Base-by-base conservation (phyloP, 2,888 invertebrate genomes). In the Muscina levida region DNA sequence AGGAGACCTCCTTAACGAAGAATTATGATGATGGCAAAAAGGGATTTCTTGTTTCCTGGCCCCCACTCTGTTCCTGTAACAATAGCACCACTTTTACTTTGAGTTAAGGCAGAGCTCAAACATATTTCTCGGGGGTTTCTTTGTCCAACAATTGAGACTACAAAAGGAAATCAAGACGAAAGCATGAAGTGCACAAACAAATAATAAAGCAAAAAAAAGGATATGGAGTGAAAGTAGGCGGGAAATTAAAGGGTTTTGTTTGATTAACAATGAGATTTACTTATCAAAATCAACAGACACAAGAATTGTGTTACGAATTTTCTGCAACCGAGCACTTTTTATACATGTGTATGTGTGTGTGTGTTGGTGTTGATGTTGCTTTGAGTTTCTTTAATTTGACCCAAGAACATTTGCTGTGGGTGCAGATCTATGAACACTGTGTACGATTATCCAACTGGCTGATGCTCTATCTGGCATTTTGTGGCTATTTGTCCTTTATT, bases 1-100 rank as follows among this genome's bases (percentile, higher is more conserved):
- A 68, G 59, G 44, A 72, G 53, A 46, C 42, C 26, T 46, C 15
- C 53, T 77, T 72, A 77, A 72, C 67, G 59, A 67, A 59, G 67
- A 77, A 72, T 62, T 72, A 68, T 72, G 42, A 67, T 59, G 59
- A 53, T 62, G 62, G 62, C 37, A 51, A 53, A 62, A 42, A 17
- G 15, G 53, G 42, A 65, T 53, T 57, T 59, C 72, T 48, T 72
- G 39, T 56, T 53, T n/a, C 39, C 2, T 46, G 37, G 24, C 24
- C 39, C 39, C 22, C 31, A 5, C 31, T 31, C 3, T 8, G 4
- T 5, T 31, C 31, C 3, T 31, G 4, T 31, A 62, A 70, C 76
- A 65, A 76, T 62, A 10, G 65, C 51, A 15, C 22, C 44, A 70
- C 46, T 71, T 56, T 24, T 57, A 46, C 48, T 24, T 53, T 53